Evolutionary conservation across 2,888 invertebrate species (phyloP).

Genomic region (Volucella bombylans): DNA sequence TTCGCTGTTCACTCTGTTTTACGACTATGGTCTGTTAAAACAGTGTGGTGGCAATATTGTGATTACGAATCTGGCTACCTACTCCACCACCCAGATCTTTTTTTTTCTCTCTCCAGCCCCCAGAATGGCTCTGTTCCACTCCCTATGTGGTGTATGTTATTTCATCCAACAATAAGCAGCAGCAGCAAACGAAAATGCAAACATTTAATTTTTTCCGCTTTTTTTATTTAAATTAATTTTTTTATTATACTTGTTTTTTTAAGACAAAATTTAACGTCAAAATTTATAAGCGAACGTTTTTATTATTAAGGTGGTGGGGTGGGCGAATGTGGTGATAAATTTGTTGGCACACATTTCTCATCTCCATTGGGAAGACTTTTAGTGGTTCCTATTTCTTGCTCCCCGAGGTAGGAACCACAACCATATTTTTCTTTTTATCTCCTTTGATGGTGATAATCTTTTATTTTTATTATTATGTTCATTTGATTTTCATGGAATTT

Average conservation of each 20-base stretch:
- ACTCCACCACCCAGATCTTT: no score
- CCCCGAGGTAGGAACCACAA: background rate
- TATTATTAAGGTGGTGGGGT: conserved; percentile 32
- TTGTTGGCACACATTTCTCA: conserved; percentile 58
- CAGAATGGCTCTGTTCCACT: conserved; percentile 11
- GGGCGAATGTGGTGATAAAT: conserved; percentile 40
- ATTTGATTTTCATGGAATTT: conserved; percentile 51
- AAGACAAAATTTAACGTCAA: conserved; percentile 47
- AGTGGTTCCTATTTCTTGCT: no score
- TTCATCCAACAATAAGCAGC: conserved; percentile 62
- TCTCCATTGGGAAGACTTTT: conserved; percentile 13
- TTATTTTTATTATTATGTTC: conserved; percentile 52
- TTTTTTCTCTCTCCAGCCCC: background rate
- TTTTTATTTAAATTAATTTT: background rate
- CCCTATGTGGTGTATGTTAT: conserved; percentile 69
- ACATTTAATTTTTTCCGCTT: conserved; percentile 58
- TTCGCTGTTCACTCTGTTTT: conserved; percentile 40
- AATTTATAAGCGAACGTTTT: conserved; percentile 44
- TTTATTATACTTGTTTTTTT: background rate
- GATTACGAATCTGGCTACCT: conserved; percentile 29
- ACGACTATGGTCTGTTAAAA: conserved; percentile 52
- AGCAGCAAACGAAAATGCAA: conserved; percentile 38
- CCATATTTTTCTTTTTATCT: conserved; percentile 10
- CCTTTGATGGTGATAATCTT: conserved; percentile 50
- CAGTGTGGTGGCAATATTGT: conserved; percentile 48